phyloP scores from a whole-genome alignment of 1,140 invertebrate genomes.

The Apis florea region DNA sequence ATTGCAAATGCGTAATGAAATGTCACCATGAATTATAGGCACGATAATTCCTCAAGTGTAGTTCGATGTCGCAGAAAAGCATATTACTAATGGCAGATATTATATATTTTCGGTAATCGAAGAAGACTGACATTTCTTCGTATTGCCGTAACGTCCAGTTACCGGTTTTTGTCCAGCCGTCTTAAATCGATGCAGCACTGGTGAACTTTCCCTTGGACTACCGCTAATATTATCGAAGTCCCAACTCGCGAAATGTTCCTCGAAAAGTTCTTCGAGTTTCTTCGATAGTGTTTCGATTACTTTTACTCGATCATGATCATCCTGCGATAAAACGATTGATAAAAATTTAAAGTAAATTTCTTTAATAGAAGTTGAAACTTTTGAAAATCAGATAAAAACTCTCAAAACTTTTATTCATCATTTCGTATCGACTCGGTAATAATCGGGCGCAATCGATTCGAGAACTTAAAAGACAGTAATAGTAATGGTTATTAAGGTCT shows the following conservation, averaged over 20 bases:
- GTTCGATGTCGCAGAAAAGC: background rate
- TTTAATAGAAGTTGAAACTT: no score
- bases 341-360: background rate
- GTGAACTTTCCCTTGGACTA: conserved; percentile 54
- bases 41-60: conserved; percentile 2
- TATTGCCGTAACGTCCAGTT: conserved; percentile 41
- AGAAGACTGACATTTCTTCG: conserved; percentile 41
- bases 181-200: conserved; percentile 42
- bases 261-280: conserved; percentile 66
- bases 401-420: no score
- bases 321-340: conserved; percentile 45
- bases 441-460: no score
- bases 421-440: no score
- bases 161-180: conserved; percentile 35
- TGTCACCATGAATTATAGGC: background rate
- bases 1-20: conserved; percentile 4
- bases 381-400: no score
- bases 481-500: no score
- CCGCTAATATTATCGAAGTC: conserved; percentile 61
- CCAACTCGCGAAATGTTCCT: conserved; percentile 68
- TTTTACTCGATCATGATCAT: conserved; percentile 60
- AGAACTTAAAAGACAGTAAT: no score
- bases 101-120: conserved; percentile 33
- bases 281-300: conserved; percentile 66
- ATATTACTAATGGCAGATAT: background rate